Conservation (phyloP, 2,888 invertebrate species). For the Coelinius sp. region DNA sequence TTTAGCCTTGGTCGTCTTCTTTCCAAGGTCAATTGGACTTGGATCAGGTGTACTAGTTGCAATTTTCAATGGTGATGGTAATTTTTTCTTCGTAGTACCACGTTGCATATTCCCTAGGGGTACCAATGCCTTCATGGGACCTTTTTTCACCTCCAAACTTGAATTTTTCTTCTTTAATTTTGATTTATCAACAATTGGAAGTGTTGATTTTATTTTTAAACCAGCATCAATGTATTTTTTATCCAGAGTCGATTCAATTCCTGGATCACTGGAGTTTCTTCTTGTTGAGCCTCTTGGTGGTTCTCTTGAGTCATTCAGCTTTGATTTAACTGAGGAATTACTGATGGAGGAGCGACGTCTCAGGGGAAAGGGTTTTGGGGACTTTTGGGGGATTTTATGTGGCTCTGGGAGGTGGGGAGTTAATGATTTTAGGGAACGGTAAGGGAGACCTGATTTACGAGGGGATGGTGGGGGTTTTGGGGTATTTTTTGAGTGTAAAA, state of each 20-base stretch:
- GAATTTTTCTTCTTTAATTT: constrained; percentile 57
- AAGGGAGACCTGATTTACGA: constrained; percentile 36
- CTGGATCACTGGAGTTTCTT: constrained; percentile 54
- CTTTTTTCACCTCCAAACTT: constrained; percentile 55
- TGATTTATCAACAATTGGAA: constrained; percentile 49
- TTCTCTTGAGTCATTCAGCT: constrained; percentile 26
- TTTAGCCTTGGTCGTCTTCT: constrained; percentile 54
- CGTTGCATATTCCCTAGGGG: constrained; percentile 64
- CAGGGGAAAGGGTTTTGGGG: neutral
- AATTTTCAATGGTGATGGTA: constrained; percentile 6
- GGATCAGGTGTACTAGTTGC: constrained; percentile 64
- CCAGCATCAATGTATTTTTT: constrained; percentile 35
- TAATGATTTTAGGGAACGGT: constrained; percentile 38
- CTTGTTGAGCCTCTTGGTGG: too few relatives aligned
- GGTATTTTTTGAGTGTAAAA: constrained; percentile 45
- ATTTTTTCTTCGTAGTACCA: constrained; percentile 51
- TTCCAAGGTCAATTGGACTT: constrained; percentile 12
- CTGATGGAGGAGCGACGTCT: constrained; percentile 39
- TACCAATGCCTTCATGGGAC: constrained; percentile 65
- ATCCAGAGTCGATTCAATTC: constrained; percentile 34
- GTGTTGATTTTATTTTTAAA: constrained; percentile 43
- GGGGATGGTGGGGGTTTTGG: constrained; percentile 24
- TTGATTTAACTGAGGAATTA: constrained; percentile 34
- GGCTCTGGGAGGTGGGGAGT: neutral
- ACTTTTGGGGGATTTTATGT: constrained; percentile 32